phyloP scores from a whole-genome alignment of 2,888 invertebrate species.

The Athalia circularis region DNA sequence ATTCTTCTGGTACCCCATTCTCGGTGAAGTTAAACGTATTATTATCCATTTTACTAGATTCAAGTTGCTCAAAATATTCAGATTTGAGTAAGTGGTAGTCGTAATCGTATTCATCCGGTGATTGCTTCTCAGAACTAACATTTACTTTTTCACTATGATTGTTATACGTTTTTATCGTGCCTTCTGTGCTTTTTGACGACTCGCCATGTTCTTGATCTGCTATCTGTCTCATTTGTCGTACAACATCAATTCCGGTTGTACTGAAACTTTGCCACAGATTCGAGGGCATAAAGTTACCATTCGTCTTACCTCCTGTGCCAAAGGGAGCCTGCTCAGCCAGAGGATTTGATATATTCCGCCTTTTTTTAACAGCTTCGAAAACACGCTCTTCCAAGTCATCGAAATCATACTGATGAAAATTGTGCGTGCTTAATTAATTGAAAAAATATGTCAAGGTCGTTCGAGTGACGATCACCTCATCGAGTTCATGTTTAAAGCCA shows the following conservation, averaged over 20 bases:
- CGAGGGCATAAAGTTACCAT: no score
- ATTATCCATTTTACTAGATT: slow-evolving; percentile 66
- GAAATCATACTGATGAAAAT: slow-evolving; percentile 21
- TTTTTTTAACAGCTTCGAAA: slow-evolving; percentile 15
- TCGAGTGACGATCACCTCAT: slow-evolving; percentile 54
- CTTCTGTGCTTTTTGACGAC: not conserved
- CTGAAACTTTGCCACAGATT: no score
- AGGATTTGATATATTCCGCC: not conserved
- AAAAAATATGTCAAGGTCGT: not conserved
- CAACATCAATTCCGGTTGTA: no score
- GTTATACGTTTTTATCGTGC: not conserved
- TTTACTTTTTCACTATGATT: not conserved
- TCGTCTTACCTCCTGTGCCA: no score
- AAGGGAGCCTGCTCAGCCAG: no score
- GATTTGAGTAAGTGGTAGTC: slow-evolving; percentile 73
- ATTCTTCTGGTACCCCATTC: slow-evolving; percentile 69
- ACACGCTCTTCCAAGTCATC: slow-evolving; percentile 26
- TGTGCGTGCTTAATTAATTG: not conserved
- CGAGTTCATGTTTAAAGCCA: slow-evolving; percentile 61
- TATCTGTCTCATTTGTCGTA: no score
- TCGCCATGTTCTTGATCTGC: not conserved
- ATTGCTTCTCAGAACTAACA: slow-evolving; percentile 2
- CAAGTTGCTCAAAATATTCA: slow-evolving; percentile 75
- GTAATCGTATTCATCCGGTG: slow-evolving; percentile 65
- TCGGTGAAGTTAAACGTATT: slow-evolving; percentile 73